Base-by-base conservation (phyloP, 2,888 invertebrate genomes). In the Blastobasis lacticolella region DNA sequence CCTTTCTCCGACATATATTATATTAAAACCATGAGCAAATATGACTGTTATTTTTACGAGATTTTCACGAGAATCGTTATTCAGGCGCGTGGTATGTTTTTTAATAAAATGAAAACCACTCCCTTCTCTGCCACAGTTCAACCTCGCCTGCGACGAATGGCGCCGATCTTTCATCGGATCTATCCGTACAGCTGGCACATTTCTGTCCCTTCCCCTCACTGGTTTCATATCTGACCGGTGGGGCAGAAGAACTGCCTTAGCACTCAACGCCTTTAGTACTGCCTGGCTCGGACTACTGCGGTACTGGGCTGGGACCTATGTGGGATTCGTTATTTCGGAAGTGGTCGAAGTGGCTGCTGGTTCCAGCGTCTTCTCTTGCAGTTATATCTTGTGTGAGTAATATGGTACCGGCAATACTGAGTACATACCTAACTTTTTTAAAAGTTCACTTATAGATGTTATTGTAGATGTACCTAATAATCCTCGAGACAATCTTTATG, bases 211-310 rank as follows among this genome's bases (percentile, higher is more conserved):
- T 57, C 92, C 93, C 9, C 78, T 93, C 57, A 90, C 92, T 0
- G 94, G 94, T 43, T 90, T 89, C 62, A 71, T 94, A 44, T 94
- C 94, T 0, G 94, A 94, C 78, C 91, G 90, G 88, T 94, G 88
- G 79, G 93, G 93, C 0, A 84, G 93, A 46, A 87, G 90, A 54
- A 81, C 88, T 4, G 84, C 91, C 0, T 78, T 93, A 55, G 81
- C 90, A 36, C 67, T 89, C 61, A 90, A 90, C 55, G 88, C 91
- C 55, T 73, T 90, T 56, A 73, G 91, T 54, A 90, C 91, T 5
- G 91, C 90, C 9, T 71, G 92, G 62, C 78, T 92, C 46, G 94
- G 94, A 4, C 63, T 92, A 40, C 66, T 90, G 9, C 89, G 93
- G 6, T 82, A 78, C 65, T 81, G 73, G 62, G 90, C 94, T n/a